Base-by-base conservation (phyloP, 2,888 invertebrate species). In the Drosophila macrospina region DNA sequence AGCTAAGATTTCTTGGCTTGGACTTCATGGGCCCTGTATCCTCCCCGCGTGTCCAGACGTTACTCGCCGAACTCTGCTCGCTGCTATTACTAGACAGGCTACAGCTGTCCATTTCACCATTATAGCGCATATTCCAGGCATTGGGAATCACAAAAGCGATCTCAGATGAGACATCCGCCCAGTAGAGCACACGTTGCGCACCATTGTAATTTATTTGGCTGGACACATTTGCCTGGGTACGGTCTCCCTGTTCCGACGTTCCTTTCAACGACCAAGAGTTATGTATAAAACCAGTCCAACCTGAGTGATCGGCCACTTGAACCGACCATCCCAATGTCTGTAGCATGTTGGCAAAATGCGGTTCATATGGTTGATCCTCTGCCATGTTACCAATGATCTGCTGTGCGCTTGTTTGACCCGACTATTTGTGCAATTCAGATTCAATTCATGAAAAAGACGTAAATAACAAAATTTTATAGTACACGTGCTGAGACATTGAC, bases 111-210 rank as follows among this genome's bases (percentile, higher is more conserved):
- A 69, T 47, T 34, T 91, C 91, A 34, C 93, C 93, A 13, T 79
- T 85, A 32, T 73, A 72, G 0, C 93, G 91, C 60, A 92, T 91
- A 81, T 93, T 93, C 90, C 92, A 93, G 74, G 93, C 93, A 0
- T 94, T 94, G 0, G 99, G 99, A 55, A 99, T 97, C 15, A 99
- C 95, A 93, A 99, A 98, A 1, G 98, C 98, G 57, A 99, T 95
- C 93, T 99, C 99, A 4, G 97, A 96, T 50, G 96, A 96, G 0
- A 97, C 96, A 92, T 99, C 98, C 1, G 98, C 97, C 98, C 98
- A 99, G 92, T 98, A 99, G 1, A 99, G 93, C 3, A 98, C 95
- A 91, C 96, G 95, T 62, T 95, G 95, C 57, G 95, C 94, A 0
- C 98, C 98, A 91, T 97, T 97, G 90, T 96, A 98, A 54, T 95